Evolutionary conservation across 2,888 invertebrate genomes (phyloP).

Genomic region (Homarus gammarus): DNA sequence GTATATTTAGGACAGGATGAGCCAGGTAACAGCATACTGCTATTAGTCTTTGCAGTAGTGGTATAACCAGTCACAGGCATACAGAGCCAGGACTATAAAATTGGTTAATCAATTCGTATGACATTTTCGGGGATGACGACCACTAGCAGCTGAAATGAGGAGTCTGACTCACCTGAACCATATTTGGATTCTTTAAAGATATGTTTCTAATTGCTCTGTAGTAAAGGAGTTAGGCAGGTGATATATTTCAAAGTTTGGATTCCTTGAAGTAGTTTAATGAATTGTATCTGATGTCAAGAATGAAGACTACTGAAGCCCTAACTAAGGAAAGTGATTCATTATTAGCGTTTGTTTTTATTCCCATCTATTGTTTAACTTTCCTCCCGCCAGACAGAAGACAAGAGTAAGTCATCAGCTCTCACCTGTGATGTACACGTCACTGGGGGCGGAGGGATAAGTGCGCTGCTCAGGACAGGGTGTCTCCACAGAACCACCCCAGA

Average conservation of each 20-base stretch:
- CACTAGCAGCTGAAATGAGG: too few species aligned
- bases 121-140: too few species aligned
- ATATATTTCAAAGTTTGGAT: too few species aligned
- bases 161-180: too few species aligned
- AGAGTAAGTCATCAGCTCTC: background rate
- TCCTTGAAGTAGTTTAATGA: background rate
- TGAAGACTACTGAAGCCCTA: too few species aligned
- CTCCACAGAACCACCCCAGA: background rate
- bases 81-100: too few species aligned
- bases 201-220: too few species aligned
- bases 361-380: too few species aligned
- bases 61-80: background rate
- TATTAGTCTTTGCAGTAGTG: background rate
- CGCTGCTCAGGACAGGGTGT: slow-evolving; percentile 31
- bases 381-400: background rate
- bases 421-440: slow-evolving; percentile 53
- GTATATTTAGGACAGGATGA: background rate
- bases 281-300: background rate
- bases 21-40: background rate
- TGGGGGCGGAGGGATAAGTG: slow-evolving; percentile 29
- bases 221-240: too few species aligned
- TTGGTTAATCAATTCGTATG: background rate
- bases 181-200: too few species aligned
- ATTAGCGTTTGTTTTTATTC: too few species aligned
- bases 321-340: too few species aligned